Conservation (phyloP, 2,888 invertebrate species). For the Omphaloscelis lunosa region DNA sequence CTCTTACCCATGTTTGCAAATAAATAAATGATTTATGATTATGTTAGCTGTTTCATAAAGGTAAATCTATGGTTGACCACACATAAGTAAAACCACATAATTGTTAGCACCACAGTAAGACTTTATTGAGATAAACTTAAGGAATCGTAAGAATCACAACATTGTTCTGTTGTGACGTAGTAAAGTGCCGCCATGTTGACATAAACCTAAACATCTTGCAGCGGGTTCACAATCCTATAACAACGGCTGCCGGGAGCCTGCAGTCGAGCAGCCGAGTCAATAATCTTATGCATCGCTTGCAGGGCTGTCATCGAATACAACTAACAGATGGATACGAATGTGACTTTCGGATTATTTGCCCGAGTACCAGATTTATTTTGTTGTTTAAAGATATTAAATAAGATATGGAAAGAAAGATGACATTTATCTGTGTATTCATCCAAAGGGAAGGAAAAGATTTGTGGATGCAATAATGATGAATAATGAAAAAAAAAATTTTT, state of each 20-base stretch:
- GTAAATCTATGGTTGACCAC: not conserved
- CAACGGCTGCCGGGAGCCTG: not conserved
- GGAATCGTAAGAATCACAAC: not conserved
- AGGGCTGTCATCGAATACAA: conserved; percentile 3
- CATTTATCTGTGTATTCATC: not conserved
- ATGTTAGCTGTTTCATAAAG: not conserved
- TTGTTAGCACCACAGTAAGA: not conserved
- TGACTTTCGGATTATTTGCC: conserved; percentile 1
- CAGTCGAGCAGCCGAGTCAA: not conserved
- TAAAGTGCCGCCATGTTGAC: not conserved
- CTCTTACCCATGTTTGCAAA: too few species aligned
- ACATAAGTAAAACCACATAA: not conserved
- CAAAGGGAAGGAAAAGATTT: not conserved
- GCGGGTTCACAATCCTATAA: not conserved
- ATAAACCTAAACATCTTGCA: not conserved
- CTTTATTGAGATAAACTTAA: not conserved
- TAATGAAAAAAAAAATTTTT: not conserved
- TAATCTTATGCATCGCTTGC: conserved; percentile 30
- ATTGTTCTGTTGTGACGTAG: not conserved
- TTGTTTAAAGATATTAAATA: not conserved
- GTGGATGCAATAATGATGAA: not conserved
- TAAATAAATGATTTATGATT: too few species aligned
- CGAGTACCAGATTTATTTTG: not conserved
- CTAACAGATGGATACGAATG: not conserved
- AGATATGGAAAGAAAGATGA: not conserved